Evolutionary conservation across 2,113 vertebrate genomes (phyloP), one percentile per base, ranked within the genome.

Genomic region (Lates calcarifer): DNA sequence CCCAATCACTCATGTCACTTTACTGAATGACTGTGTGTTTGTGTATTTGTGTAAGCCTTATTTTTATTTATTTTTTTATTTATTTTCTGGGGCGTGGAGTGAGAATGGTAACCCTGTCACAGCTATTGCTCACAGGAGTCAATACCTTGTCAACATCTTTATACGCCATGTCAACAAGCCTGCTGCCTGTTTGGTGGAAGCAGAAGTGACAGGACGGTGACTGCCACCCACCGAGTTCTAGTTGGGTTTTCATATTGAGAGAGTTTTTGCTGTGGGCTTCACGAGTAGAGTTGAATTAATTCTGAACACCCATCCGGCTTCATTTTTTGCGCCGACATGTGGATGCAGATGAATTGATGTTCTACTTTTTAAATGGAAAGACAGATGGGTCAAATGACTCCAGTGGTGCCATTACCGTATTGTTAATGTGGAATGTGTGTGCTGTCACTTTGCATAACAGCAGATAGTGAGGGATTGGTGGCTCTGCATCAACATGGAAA

Each of bases 71-170:
- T n/a, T n/a, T n/a, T n/a, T n/a, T n/a, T n/a, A n/a, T n/a, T n/a
- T n/a, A n/a, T 70, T 75, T 69, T 69, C 74, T 41, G 65, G 73
- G 56, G 58, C 57, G 58, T 77, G 61, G 11, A 74, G 33, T 67
- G 61, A 81, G 67, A 69, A 81, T 80, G 70, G 68, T 47, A 79
- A 56, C 73, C 78, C 58, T 78, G 84, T 82, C 87, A 85, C 74
- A 63, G 65, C 69, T 79, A 76, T 80, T 74, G 69, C 84, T 81
- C 67, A 71, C 80, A 76, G 49, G 55, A 86, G 82, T 90, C 90
- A 89, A 87, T 87, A 82, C 84, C 65, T 80, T 93, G 85, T 91
- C 91, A 90, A 84, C 82, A 83, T 91, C 83, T 85, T 81, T 77
- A 72, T 71, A 74, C 73, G 73, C 70, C 24, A 76, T 79, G 85